These are phyloP conservation scores for Sphinx pinastri DNA, from an alignment of 2,888 invertebrate genomes.

Conservation along the genomic window DNA sequence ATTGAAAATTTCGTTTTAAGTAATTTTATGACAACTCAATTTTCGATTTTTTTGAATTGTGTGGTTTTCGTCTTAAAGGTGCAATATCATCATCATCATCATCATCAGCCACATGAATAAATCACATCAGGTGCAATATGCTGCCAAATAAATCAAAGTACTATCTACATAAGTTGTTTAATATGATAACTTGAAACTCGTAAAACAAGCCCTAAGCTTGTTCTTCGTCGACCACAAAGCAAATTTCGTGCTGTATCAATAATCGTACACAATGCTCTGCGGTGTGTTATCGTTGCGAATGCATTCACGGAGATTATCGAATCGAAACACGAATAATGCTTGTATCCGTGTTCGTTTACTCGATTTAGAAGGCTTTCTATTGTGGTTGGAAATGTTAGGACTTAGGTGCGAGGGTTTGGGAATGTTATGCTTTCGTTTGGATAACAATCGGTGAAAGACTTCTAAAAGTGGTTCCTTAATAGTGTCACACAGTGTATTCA, in stretches of 20 bases:
- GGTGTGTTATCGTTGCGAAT: neutral
- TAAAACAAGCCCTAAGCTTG: neutral
- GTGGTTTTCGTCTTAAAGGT: no score
- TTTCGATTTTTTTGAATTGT: no score
- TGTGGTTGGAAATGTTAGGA: neutral
- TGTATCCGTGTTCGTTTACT: neutral
- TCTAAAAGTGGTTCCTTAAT: neutral
- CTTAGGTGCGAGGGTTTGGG: neutral
- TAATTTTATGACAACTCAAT: no score
- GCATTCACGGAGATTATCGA: conserved; percentile 18
- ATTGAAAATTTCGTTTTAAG: no score
- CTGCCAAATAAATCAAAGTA: no score
- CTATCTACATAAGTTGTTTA: no score
- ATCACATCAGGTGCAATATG: no score
- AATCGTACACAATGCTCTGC: conserved; percentile 6
- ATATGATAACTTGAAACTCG: no score
- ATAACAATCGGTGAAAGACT: neutral
- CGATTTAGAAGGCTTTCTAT: neutral
- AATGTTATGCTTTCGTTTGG: no score
- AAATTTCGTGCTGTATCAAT: conserved; percentile 10
- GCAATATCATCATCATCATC: no score
- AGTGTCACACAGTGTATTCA: no score
- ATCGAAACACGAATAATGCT: neutral
- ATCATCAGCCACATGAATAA: no score
- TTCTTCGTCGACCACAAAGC: conserved; percentile 15